These are phyloP conservation scores for Zaprionus nigranus DNA, from an alignment of 1,140 invertebrate species.

Conservation along the genomic window DNA sequence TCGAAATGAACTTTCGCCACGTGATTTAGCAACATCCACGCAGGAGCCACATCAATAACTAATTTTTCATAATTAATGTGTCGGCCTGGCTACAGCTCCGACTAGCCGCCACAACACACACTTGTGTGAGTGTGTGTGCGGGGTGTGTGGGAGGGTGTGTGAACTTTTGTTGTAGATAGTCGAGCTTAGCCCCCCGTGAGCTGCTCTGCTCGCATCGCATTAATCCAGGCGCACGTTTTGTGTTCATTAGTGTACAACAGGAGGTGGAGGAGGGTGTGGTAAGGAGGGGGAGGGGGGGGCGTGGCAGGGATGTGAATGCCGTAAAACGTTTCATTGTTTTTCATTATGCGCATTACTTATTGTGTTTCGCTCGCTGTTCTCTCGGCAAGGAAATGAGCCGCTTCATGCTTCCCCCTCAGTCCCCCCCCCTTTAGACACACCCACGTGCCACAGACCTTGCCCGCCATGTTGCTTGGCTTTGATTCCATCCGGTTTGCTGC, in stretches of 20 bases:
- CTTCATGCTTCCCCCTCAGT: neutral
- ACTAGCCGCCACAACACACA: conserved; percentile 25
- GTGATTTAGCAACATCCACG: conserved; percentile 56
- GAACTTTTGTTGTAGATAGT: conserved; percentile 9
- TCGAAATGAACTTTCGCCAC: conserved; percentile 73
- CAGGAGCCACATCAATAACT: conserved; percentile 66
- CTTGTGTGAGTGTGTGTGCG: neutral
- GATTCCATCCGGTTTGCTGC: conserved; percentile 20
- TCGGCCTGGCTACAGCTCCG: conserved; percentile 2
- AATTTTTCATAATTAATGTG: conserved; percentile 72
- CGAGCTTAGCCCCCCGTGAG: neutral
- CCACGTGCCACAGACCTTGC: neutral
- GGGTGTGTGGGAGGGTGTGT: neutral
- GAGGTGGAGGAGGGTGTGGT: neutral
- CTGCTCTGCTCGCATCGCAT: conserved; percentile 10
- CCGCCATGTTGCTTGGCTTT: conserved; percentile 7
- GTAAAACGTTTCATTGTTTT: conserved; percentile 47
- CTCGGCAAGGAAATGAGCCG: conserved; percentile 12
- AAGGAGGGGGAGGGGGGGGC: neutral
- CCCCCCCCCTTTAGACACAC: neutral
- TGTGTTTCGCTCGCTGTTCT: conserved; percentile 2
- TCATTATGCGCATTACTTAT: conserved; percentile 42
- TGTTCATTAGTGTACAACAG: conserved; percentile 41
- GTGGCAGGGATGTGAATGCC: conserved; percentile 10
- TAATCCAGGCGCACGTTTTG: conserved; percentile 43